Evolutionary conservation across 2,888 invertebrate genomes (phyloP), one percentile per base, ranked within the genome.

Genomic region (Zele albiditarsus): DNA sequence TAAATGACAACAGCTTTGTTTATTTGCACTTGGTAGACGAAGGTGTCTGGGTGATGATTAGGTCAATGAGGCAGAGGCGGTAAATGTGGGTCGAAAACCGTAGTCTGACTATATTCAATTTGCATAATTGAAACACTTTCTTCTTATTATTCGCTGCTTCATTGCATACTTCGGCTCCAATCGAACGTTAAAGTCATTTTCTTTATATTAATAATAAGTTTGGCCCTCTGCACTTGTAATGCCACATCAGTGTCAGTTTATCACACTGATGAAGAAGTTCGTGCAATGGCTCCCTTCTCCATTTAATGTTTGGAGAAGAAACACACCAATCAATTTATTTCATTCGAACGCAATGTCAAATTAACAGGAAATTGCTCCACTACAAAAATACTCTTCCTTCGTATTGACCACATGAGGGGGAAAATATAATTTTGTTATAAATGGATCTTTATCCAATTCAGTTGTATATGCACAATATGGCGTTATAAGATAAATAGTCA

Each of bases 241-340:
- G 60, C 62, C 72, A 77, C 69, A 71, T 62, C 57, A 70, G 76
- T 76, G 75, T 77, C 76, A 78, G 77, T 79, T 67, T 76, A 78
- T 78, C 75, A 75, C 74, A 46, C 46, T 31, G 49, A 78, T 77
- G 57, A 78, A 74, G 70, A 76, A 78, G 53, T 16, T 46, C 73
- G 70, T 76, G 71, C 75, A 65, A 68, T 74, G 79, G 78, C 77
- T 78, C 74, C 79, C 73, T 79, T 80, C 76, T 70, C 25, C 74
- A 67, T 53, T 72, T 74, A 63, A 75, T 77, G 79, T 80, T 78
- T 79, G 75, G 77, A 75, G 66, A 76, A 79, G 77, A 77, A 79
- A 80, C 77, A 80, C 77, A 77, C 75, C 49, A 77, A 78, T 75
- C 73, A 77, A 77, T 77, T 78, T 76, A 76, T 79, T 77, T 70